Evolutionary conservation across 2,888 invertebrate species (phyloP), one percentile per base, ranked within the genome.

Genomic region (Clepsis dumicolana): DNA sequence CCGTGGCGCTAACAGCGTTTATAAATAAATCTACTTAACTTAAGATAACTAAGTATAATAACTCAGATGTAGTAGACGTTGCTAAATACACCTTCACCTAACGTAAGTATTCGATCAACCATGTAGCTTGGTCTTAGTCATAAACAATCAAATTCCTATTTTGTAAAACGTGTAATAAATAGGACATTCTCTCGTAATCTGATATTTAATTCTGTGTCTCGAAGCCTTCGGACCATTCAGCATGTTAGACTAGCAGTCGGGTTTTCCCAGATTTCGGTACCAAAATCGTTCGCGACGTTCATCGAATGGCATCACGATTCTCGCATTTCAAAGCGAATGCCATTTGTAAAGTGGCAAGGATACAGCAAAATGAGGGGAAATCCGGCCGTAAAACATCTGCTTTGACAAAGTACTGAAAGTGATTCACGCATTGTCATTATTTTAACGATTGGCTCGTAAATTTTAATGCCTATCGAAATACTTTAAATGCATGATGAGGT

Each of bases 331-430:
- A 91, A 86, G 83, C 79, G 81, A 85, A 78, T 90, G 87, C 87
- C 89, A 90, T 90, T 90, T 88, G 83, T 86, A 80, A 83, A 82
- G 80, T 80, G 76, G 88, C 89, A 88, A 91, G 89, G 90, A 91
- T 90, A 87, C 87, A 85, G 84, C 85, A 85, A 87, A 85, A 82
- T 81, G 44, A 75, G 84, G 91, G 92, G 89, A 91, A 92, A 90
- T 81, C 92, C 92, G 83, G 77, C 81, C 78, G 85, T 88, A 85
- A 85, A 83, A 48, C 75, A 73, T 72, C 74, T 32, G 70, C 71
- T 70, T 72, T 77, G 79, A 81, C 80, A 80, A 75, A 76, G 73
- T 77, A 76, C 75, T 72, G 64, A 73, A 79, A 80, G 77, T 79
- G 75, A 77, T 80, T 75, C 77, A 63, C 79, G 70, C 80, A 80